These are phyloP conservation scores for Idaea aversata DNA, from an alignment of 2,888 invertebrate genomes.

Conservation along the genomic window DNA sequence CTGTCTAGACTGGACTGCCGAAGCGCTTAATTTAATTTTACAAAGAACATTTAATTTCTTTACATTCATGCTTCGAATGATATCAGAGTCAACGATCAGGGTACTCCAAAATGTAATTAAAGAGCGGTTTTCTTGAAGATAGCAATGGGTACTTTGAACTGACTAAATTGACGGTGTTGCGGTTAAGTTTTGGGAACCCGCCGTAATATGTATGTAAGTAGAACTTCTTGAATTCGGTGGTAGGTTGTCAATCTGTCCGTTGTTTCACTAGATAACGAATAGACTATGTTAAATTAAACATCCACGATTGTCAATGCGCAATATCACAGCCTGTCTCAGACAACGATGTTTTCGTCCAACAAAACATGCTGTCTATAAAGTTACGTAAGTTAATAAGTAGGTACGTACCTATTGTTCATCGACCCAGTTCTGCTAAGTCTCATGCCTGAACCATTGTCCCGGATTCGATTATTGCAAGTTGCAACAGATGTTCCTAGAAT, in stretches of 20 bases:
- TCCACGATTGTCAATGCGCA: background rate
- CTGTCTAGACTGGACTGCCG: background rate
- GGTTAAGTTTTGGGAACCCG: background rate
- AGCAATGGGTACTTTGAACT: background rate
- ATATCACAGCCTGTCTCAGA: background rate
- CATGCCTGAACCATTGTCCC: slow-evolving; percentile 1
- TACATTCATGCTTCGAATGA: background rate
- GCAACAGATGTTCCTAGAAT: background rate
- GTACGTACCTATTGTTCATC: slow-evolving; percentile 1
- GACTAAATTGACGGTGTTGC: background rate
- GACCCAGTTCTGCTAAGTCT: background rate
- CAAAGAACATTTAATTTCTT: background rate
- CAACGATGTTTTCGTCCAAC: background rate
- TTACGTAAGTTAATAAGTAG: background rate
- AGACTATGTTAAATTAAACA: background rate
- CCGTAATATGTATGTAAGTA: background rate
- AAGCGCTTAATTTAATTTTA: too few relatives aligned
- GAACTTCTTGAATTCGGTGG: too few relatives aligned
- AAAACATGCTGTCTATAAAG: background rate
- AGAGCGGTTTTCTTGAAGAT: background rate
- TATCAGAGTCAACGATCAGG: background rate
- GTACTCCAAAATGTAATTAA: slow-evolving; percentile 1
- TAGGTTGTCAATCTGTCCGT: too few relatives aligned
- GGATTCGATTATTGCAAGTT: background rate
- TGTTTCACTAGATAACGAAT: too few relatives aligned